Conservation (phyloP, 2,797 vertebrate species). For the Epinephelus awoara region DNA sequence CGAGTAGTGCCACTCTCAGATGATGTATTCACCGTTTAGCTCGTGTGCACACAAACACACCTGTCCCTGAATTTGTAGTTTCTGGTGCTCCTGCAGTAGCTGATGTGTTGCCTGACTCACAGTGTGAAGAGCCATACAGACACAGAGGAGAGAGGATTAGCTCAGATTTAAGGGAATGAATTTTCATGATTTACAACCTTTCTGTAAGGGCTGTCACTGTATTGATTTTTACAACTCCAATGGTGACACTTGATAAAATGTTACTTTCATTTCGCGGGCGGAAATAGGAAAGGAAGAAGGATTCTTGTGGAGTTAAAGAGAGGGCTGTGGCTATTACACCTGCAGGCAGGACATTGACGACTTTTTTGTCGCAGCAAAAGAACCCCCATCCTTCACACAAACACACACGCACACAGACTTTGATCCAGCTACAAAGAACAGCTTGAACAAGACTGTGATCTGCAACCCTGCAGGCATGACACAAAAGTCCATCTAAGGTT, state of each 20-base stretch:
- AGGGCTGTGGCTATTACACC: constrained; percentile 56
- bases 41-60: constrained; percentile 8
- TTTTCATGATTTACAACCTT: constrained; percentile 77
- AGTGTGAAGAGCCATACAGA: constrained; percentile 45
- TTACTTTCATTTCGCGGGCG: constrained; percentile 78
- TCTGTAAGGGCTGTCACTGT: constrained; percentile 64
- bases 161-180: constrained; percentile 71
- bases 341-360: constrained; percentile 50
- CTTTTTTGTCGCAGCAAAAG: constrained; percentile 63
- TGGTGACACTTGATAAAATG: constrained; percentile 78
- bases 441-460: constrained; percentile 51
- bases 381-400: constrained; percentile 35
- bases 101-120: constrained; percentile 35
- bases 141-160: constrained; percentile 48
- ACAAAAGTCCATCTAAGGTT: constrained; percentile 35
- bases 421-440: constrained; percentile 37
- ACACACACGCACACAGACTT: constrained; percentile 22
- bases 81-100: constrained; percentile 14
- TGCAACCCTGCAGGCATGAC: constrained; percentile 27
- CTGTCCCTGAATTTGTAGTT: constrained; percentile 24
- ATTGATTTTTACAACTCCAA: constrained; percentile 78
- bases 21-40: background rate
- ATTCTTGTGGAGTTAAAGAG: constrained; percentile 53
- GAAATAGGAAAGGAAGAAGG: constrained; percentile 68
- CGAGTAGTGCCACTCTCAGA: constrained; percentile 14